Percentiles rank a stretch among this genome's conserved stretches.
phyloP scores from a whole-genome alignment of 2,888 invertebrate species.

The Drosophila neotestacea region DNA sequence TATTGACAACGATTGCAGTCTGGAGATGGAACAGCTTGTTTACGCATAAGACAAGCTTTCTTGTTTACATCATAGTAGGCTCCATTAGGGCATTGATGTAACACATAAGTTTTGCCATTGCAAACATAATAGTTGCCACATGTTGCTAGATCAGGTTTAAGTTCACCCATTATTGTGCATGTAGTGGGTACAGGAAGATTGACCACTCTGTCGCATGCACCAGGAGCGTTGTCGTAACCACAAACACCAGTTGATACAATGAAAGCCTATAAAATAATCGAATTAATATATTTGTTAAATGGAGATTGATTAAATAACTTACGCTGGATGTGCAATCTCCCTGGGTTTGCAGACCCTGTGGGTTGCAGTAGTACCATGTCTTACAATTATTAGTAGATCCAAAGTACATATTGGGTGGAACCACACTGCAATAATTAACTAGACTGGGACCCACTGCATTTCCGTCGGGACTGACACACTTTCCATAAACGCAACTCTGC shows the following conservation, averaged over 20 bases:
- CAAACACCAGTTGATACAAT: not conserved
- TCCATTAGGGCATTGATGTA: conserved; percentile 18
- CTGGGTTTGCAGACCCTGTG: not conserved
- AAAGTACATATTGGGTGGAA: conserved; percentile 41
- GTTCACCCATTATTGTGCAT: not conserved
- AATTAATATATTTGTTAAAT: no score
- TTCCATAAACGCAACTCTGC: conserved; percentile 25
- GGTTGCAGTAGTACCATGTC: conserved; percentile 37
- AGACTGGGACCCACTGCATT: not conserved
- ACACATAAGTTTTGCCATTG: not conserved
- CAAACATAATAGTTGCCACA: conserved; percentile 48
- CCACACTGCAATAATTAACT: conserved; percentile 29
- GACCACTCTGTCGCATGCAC: conserved; percentile 52
- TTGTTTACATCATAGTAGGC: conserved; percentile 4
- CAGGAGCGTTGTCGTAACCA: not conserved
- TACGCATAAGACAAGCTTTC: not conserved
- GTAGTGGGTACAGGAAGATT: not conserved
- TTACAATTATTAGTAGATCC: conserved; percentile 21
- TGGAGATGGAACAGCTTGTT: not conserved
- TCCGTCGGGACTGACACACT: conserved; percentile 15
- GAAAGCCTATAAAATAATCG: conserved; percentile 1
- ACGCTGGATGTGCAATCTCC: not conserved
- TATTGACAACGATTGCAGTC: conserved; percentile 64
- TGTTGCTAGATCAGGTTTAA: fast-evolving
- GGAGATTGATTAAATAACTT: conserved; percentile 16